These are phyloP conservation scores for Diabrotica virgifera DNA, from an alignment of 1,140 invertebrate genomes.

Conservation along the genomic window DNA sequence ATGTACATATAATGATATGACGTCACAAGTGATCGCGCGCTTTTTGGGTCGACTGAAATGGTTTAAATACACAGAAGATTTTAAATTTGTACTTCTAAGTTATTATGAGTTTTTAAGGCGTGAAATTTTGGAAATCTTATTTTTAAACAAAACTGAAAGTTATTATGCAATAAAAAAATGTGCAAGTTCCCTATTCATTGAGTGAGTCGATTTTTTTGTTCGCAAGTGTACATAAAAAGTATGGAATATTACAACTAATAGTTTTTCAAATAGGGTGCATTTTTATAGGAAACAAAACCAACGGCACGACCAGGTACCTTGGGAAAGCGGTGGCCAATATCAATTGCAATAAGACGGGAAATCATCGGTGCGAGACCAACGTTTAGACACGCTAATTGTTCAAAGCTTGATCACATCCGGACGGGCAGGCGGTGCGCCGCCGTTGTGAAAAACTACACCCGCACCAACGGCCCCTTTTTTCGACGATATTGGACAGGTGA, in stretches of 20 bases:
- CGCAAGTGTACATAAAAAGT: no score
- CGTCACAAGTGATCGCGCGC: no score
- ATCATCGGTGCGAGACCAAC: constrained; percentile 20
- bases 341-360: background rate
- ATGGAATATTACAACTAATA: background rate
- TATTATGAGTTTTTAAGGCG: no score
- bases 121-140: no score
- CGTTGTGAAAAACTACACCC: background rate
- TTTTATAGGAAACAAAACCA: background rate
- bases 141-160: no score
- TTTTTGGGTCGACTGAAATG: no score
- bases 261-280: background rate
- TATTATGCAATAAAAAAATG: no score
- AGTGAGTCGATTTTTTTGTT: no score
- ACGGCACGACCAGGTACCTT: background rate
- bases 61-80: no score
- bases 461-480: constrained; percentile 10
- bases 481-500: constrained; percentile 20
- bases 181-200: no score
- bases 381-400: constrained; percentile 29
- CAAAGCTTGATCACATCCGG: constrained; percentile 19
- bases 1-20: no score
- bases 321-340: background rate
- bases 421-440: background rate
- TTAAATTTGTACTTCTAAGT: no score